These are phyloP conservation scores for Gerris lacustris DNA, from an alignment of 2,888 invertebrate genomes.

Conservation along the genomic window DNA sequence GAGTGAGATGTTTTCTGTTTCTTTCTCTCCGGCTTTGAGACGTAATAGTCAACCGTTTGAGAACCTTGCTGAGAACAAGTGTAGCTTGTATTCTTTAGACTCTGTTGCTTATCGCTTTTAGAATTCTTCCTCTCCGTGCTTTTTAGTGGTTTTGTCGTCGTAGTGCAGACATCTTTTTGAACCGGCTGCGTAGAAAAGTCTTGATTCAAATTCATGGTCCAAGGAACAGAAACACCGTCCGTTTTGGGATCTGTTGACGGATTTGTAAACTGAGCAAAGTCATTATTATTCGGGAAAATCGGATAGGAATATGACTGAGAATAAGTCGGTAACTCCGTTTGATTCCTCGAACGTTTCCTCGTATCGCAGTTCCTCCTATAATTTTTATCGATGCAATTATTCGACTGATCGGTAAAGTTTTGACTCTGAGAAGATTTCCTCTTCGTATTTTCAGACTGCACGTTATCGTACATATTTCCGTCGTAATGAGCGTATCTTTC, in stretches of 20 bases:
- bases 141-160: not conserved
- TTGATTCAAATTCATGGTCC: slow-evolving; percentile 6
- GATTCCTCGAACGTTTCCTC: not conserved
- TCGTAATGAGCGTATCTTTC: not conserved
- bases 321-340: not conserved
- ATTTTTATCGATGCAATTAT: not conserved
- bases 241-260: not conserved
- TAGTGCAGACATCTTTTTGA: not conserved
- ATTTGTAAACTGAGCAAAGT: slow-evolving; percentile 6
- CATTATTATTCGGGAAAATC: slow-evolving; percentile 11
- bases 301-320: slow-evolving; percentile 15
- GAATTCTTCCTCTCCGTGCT: not conserved
- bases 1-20: slow-evolving; percentile 18
- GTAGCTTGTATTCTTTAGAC: not conserved
- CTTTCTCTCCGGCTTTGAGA: slow-evolving; percentile 17
- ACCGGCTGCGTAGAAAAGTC: not conserved
- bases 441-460: not conserved
- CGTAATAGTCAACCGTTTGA: not conserved
- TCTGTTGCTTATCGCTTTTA: not conserved
- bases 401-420: not conserved
- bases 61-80: not conserved
- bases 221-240: not conserved
- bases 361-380: not conserved
- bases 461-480: not conserved
- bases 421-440: not conserved